Evolutionary conservation across 2,797 vertebrate genomes (phyloP).

Genomic region (Adelosebastes latens): DNA sequence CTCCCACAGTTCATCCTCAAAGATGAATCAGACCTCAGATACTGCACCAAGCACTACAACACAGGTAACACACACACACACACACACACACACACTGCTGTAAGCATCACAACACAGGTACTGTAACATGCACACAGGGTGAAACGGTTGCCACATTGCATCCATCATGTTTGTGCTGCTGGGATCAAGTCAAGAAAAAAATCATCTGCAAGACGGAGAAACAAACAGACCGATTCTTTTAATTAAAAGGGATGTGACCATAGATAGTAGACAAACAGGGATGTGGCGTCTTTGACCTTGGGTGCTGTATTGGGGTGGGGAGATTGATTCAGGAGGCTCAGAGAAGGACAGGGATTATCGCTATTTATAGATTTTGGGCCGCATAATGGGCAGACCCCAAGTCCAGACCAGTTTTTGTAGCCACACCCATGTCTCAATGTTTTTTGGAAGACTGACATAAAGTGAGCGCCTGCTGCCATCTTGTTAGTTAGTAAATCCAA

Average conservation of each 20-base stretch:
- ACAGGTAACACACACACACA: neutral
- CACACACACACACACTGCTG: neutral
- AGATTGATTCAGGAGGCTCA: neutral
- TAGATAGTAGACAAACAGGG: neutral
- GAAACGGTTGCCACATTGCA: slow-evolving; percentile 17
- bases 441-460: neutral
- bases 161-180: slow-evolving; percentile 5
- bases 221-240: slow-evolving; percentile 5
- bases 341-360: neutral
- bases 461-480: neutral
- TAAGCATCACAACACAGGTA: neutral
- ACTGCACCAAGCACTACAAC: slow-evolving; percentile 97
- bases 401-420: neutral
- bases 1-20: slow-evolving; percentile 96
- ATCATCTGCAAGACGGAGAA: neutral
- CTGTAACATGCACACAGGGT: neutral
- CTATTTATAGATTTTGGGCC: slow-evolving; percentile 8
- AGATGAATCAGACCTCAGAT: slow-evolving; percentile 94
- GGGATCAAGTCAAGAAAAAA: neutral
- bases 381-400: neutral
- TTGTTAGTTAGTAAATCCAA: neutral
- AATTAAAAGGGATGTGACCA: slow-evolving; percentile 1
- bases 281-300: neutral
- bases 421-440: neutral
- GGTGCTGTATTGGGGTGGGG: neutral